phyloP scores from a whole-genome alignment of 2,113 vertebrate species.

The Prietella phreatophila region DNA sequence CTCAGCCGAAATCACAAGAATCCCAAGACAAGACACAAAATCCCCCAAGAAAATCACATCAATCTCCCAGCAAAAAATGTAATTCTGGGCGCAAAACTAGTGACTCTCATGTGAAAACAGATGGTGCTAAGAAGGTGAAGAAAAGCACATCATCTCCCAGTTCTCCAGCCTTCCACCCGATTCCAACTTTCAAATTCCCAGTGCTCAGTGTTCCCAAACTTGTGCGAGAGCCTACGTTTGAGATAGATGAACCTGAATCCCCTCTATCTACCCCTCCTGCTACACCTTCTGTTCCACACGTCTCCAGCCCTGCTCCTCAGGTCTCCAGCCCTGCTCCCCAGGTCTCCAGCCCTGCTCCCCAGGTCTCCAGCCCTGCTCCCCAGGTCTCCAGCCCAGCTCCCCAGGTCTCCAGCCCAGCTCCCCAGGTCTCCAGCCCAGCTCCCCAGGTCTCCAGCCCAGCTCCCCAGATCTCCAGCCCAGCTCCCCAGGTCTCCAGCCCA shows the following conservation, averaged over 20 bases:
- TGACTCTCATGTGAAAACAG: conserved; percentile 53
- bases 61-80: conserved; percentile 41
- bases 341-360: too few relatives aligned
- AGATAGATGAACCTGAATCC: conserved; percentile 64
- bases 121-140: conserved; percentile 34
- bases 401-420: background rate
- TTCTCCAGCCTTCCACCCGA: conserved; percentile 57
- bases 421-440: background rate
- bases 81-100: conserved; percentile 18
- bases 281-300: conserved; percentile 45
- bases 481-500: background rate
- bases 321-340: background rate
- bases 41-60: conserved; percentile 48
- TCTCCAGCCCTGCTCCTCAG: background rate
- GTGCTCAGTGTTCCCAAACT: conserved; percentile 67
- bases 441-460: background rate
- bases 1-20: conserved; percentile 60
- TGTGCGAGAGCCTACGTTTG: conserved; percentile 55
- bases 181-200: conserved; percentile 66
- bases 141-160: conserved; percentile 51
- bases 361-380: background rate
- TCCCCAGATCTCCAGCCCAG: background rate
- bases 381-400: background rate
- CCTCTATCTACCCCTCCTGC: conserved; percentile 59
- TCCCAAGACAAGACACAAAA: conserved; percentile 53